Percentiles rank a stretch among this genome's conserved stretches.
These are phyloP conservation scores for Channallabes apus DNA, from an alignment of 2,797 vertebrate genomes.

Conservation along the genomic window DNA sequence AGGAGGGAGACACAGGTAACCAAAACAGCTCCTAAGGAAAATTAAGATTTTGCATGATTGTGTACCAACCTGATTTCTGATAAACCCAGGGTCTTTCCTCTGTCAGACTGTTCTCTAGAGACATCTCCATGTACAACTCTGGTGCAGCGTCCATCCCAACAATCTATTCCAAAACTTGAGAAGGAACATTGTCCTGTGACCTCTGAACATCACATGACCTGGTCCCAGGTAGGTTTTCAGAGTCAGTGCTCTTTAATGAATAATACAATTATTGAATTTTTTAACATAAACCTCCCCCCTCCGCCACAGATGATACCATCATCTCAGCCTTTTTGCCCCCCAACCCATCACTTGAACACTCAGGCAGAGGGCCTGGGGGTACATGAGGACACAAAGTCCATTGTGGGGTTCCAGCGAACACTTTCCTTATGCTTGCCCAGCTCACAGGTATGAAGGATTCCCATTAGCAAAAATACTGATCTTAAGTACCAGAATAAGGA, in stretches of 20 bases:
- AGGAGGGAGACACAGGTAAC: conserved; percentile 53
- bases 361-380: conserved; percentile 41
- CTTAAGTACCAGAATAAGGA: background rate
- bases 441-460: conserved; percentile 58
- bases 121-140: conserved; percentile 53
- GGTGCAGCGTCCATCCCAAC: conserved; percentile 49
- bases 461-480: background rate
- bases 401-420: conserved; percentile 53
- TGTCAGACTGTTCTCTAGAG: conserved; percentile 51
- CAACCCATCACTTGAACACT: conserved; percentile 43
- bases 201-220: conserved; percentile 49
- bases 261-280: background rate
- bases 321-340: conserved; percentile 45
- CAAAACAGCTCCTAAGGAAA: background rate
- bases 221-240: conserved; percentile 52
- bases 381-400: conserved; percentile 46
- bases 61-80: background rate
- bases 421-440: conserved; percentile 49
- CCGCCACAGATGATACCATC: conserved; percentile 47
- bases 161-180: conserved; percentile 47
- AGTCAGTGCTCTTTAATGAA: background rate
- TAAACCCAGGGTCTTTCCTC: background rate
- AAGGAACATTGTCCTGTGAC: conserved; percentile 30
- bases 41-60: background rate
- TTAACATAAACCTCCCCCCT: background rate